These are phyloP conservation scores for Lycia hirtaria DNA, from an alignment of 2,888 invertebrate species.

Conservation along the genomic window DNA sequence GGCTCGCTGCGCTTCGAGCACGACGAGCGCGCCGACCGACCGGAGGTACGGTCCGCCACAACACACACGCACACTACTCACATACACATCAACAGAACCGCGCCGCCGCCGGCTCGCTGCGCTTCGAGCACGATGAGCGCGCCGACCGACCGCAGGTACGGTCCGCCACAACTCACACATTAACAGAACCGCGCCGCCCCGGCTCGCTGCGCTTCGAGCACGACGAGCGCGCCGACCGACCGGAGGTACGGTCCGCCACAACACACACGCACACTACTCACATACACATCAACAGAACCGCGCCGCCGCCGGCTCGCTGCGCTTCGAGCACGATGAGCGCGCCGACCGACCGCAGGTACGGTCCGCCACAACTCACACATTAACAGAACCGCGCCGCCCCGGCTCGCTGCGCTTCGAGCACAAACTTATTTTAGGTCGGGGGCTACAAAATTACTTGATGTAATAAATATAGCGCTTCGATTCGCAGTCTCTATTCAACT, in stretches of 20 bases:
- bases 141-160: constrained; percentile 11
- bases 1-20: constrained; percentile 54
- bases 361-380: too few relatives aligned
- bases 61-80: too few relatives aligned
- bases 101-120: neutral
- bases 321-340: constrained; percentile 52
- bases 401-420: constrained; percentile 54
- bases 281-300: too few relatives aligned
- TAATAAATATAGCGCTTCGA: too few relatives aligned
- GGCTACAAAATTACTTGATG: too few relatives aligned
- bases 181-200: neutral
- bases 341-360: constrained; percentile 11
- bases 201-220: constrained; percentile 54
- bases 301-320: neutral
- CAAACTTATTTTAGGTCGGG: too few relatives aligned
- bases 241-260: too few relatives aligned
- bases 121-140: constrained; percentile 52
- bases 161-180: too few relatives aligned
- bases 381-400: neutral
- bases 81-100: too few relatives aligned
- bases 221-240: constrained; percentile 15
- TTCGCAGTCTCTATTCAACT: too few relatives aligned
- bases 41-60: too few relatives aligned
- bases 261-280: too few relatives aligned
- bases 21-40: constrained; percentile 15